Evolutionary conservation across 2,888 invertebrate species (phyloP).

Genomic region (Cyclophora punctaria): DNA sequence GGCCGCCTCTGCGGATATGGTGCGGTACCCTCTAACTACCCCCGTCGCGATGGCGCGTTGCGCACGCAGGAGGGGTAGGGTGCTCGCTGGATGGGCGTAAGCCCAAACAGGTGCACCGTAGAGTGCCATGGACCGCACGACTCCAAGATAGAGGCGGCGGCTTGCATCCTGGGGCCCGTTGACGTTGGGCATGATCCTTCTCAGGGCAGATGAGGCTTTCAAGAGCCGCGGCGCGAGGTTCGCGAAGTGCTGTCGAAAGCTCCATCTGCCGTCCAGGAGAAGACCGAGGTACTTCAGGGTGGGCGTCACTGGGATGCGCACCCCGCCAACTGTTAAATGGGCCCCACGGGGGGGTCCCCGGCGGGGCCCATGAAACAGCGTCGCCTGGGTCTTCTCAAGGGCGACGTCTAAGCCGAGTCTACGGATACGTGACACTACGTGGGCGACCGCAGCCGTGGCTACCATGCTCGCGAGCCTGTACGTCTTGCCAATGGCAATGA

Average conservation of each 20-base stretch:
- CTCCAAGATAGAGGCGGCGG: background rate
- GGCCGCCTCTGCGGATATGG: conserved; percentile 5
- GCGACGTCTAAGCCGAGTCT: conserved; percentile 1
- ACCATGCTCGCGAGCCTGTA: background rate
- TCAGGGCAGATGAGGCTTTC: background rate
- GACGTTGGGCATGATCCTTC: background rate
- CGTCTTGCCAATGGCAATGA: conserved; percentile 3
- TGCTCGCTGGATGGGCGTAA: background rate
- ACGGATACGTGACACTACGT: no score
- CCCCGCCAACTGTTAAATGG: no score
- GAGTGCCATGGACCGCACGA: background rate
- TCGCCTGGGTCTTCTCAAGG: background rate
- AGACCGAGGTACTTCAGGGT: conserved; percentile 12
- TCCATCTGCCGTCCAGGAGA: conserved; percentile 7
- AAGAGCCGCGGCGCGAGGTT: background rate
- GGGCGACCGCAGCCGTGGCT: no score
- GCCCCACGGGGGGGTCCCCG: no score
- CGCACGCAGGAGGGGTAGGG: background rate
- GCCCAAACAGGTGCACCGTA: background rate
- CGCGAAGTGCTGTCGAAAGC: conserved; percentile 5
- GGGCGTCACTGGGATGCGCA: background rate
- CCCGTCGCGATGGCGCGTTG: conserved; percentile 1
- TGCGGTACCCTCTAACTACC: conserved; percentile 4
- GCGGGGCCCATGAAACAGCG: no score
- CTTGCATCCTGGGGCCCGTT: background rate